A percentile compares a stretch with the other conserved stretches of the same genome.
These are phyloP conservation scores for Euproctis similis DNA, from an alignment of 2,888 invertebrate species.

Conservation along the genomic window DNA sequence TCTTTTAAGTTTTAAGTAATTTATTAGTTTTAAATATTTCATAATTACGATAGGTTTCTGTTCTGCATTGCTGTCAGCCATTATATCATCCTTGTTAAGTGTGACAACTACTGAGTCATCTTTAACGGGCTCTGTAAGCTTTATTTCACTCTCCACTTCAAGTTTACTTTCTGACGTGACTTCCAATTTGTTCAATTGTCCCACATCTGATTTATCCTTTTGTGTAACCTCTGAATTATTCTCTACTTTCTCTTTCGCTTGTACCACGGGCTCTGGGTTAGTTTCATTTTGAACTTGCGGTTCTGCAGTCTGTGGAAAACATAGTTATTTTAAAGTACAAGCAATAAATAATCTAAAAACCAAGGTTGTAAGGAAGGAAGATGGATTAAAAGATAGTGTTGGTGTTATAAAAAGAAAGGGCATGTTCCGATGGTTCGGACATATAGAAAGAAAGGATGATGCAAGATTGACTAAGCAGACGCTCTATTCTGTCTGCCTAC, in stretches of 20 bases:
- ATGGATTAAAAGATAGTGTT: too few species aligned
- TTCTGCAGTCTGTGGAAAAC: constrained; percentile 9
- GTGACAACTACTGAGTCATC: constrained; percentile 6
- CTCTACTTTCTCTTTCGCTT: constrained; percentile 5
- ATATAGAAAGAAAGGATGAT: too few species aligned
- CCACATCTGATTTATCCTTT: constrained; percentile 10
- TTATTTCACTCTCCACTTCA: constrained; percentile 1
- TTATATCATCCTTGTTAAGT: constrained; percentile 4
- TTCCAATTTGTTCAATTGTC: constrained; percentile 1
- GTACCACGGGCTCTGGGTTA: constrained; percentile 9
- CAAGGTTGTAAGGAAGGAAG: too few species aligned
- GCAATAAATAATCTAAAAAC: too few species aligned
- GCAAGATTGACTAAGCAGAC: too few species aligned
- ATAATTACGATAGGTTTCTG: constrained; percentile 12
- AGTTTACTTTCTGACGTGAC: constrained; percentile 6
- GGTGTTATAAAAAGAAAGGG: too few species aligned
- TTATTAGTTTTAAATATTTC: too few species aligned
- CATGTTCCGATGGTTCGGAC: too few species aligned
- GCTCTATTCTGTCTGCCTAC: too few species aligned
- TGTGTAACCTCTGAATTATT: background rate
- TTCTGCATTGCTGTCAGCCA: constrained; percentile 1
- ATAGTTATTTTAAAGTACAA: background rate
- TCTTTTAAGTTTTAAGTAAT: too few species aligned
- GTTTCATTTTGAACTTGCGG: constrained; percentile 6
- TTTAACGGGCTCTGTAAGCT: constrained; percentile 6